Conservation (phyloP, 2,888 invertebrate species). For the Petrophora chlorosata region DNA sequence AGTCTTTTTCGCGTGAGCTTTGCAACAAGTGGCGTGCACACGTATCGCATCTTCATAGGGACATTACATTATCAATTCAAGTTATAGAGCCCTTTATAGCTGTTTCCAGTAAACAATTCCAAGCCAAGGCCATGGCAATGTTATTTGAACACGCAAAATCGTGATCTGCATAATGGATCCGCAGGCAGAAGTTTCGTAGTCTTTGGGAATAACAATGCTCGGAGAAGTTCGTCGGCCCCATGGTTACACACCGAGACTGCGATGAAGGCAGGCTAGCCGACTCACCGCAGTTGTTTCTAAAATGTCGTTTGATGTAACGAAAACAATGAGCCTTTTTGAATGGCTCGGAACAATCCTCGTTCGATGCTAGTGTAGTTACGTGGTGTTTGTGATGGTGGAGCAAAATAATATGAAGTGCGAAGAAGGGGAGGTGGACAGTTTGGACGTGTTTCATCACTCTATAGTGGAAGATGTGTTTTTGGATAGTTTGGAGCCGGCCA, state of each 20-base stretch:
- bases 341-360: conserved; percentile 28
- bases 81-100: conserved; percentile 3
- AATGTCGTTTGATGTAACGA: conserved; percentile 56
- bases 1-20: conserved; percentile 16
- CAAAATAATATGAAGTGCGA: conserved; percentile 64
- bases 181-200: conserved; percentile 56
- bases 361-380: conserved; percentile 32
- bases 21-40: background rate
- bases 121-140: conserved; percentile 59
- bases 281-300: conserved; percentile 52
- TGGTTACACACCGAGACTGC: conserved; percentile 65
- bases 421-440: conserved; percentile 68
- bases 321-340: conserved; percentile 38
- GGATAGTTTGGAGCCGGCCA: conserved; percentile 72
- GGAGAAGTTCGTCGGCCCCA: conserved; percentile 73
- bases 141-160: conserved; percentile 60
- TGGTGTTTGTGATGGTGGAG: conserved; percentile 65
- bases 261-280: conserved; percentile 26
- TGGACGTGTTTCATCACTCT: conserved; percentile 65
- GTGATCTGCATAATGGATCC: conserved; percentile 72
- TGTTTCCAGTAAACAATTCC: conserved; percentile 34
- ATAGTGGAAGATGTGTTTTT: conserved; percentile 60
- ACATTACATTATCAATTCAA: background rate
- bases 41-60: too few relatives aligned
- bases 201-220: conserved; percentile 77